These are phyloP conservation scores for Crotalus viridis DNA, from an alignment of 2,113 vertebrate species.

Conservation along the genomic window DNA sequence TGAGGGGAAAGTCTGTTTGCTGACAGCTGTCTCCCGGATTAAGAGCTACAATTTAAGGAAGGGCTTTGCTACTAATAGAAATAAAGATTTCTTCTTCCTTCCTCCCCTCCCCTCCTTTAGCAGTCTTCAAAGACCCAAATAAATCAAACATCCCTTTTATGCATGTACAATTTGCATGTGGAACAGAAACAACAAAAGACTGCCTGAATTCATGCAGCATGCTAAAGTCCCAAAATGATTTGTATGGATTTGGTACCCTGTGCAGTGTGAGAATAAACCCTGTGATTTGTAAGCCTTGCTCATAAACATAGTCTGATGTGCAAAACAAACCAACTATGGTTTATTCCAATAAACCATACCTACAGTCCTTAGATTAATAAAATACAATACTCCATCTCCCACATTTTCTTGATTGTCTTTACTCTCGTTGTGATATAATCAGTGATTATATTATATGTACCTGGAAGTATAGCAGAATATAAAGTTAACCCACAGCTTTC, in stretches of 20 bases:
- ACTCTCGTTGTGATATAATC: not conserved
- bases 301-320: not conserved
- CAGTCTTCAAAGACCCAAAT: not conserved
- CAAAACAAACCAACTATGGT: not conserved
- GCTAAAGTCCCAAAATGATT: not conserved
- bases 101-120: not conserved
- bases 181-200: not conserved
- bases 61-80: not conserved
- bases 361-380: not conserved
- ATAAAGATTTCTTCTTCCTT: not conserved
- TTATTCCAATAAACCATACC: not conserved
- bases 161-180: not conserved
- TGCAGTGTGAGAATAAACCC: not conserved
- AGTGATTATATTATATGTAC: not conserved
- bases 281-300: not conserved
- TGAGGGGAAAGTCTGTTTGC: not conserved
- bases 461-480: not conserved
- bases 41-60: not conserved
- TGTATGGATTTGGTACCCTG: not conserved
- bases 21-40: not conserved
- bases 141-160: constrained; percentile 1
- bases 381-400: not conserved
- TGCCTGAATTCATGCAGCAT: not conserved
- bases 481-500: not conserved
- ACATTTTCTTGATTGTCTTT: not conserved